Percentiles rank a stretch among this genome's conserved stretches.
phyloP scores from a whole-genome alignment of 2,888 invertebrate species.

The Limnephilus marmoratus region DNA sequence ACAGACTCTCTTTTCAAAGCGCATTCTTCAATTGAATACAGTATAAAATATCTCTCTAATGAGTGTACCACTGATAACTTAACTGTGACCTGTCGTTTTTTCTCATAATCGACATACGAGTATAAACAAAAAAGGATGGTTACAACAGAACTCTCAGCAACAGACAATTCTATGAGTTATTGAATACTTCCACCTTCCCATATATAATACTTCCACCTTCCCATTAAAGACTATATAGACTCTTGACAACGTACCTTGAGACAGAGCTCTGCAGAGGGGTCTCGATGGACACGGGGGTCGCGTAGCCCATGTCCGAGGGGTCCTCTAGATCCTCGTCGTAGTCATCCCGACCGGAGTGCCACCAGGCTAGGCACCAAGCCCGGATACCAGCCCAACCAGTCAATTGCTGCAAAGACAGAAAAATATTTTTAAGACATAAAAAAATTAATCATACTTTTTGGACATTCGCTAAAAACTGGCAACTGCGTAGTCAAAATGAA shows the following conservation, averaged over 20 bases:
- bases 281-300: conserved; percentile 89
- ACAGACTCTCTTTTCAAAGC: too few species aligned
- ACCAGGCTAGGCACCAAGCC: conserved; percentile 93
- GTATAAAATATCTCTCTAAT: too few species aligned
- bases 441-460: not conserved
- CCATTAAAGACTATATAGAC: not conserved
- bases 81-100: too few species aligned
- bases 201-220: not conserved
- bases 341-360: conserved; percentile 92
- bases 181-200: not conserved
- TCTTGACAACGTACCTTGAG: conserved; percentile 78
- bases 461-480: too few species aligned
- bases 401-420: conserved; percentile 50
- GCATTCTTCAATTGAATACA: too few species aligned
- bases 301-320: conserved; percentile 86
- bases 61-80: too few species aligned
- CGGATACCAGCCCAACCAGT: conserved; percentile 78
- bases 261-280: conserved; percentile 92
- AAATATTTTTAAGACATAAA: not conserved
- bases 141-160: too few species aligned
- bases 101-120: too few species aligned
- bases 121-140: too few species aligned
- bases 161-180: not conserved
- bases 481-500: not conserved
- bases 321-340: conserved; percentile 88